Evolutionary conservation across 1,140 invertebrate genomes (phyloP).

Genomic region (Muscidifurax raptorellus): DNA sequence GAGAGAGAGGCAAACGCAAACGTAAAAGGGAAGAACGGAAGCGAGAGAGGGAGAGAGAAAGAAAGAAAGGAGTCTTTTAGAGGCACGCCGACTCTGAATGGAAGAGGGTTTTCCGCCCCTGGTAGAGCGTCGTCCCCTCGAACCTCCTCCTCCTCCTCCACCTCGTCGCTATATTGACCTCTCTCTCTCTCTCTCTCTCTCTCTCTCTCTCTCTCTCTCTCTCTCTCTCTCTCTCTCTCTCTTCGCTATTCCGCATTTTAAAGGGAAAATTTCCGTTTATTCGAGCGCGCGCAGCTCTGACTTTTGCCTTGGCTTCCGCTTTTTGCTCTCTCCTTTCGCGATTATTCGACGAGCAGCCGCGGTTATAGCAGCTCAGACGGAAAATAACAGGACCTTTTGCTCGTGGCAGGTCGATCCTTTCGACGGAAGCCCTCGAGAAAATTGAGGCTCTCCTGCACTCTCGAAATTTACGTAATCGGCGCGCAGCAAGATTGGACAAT

Average conservation of each 20-base stretch:
- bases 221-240: conserved; percentile 59
- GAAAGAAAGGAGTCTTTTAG: conserved; percentile 57
- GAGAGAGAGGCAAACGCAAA: background rate
- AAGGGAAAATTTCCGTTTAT: conserved; percentile 74
- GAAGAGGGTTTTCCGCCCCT: conserved; percentile 63
- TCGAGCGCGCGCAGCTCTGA: conserved; percentile 55
- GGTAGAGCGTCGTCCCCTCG: conserved; percentile 48
- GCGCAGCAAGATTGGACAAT: conserved; percentile 47
- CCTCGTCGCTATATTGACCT: conserved; percentile 45
- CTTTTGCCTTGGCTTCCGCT: conserved; percentile 57
- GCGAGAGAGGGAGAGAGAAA: background rate
- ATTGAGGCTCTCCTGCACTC: conserved; percentile 49
- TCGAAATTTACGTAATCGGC: conserved; percentile 52
- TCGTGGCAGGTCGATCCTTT: conserved; percentile 69
- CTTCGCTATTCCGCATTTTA: conserved; percentile 72
- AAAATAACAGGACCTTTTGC: conserved; percentile 75
- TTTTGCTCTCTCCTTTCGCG: conserved; percentile 52
- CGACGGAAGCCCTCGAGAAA: conserved; percentile 60
- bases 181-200: conserved; percentile 54
- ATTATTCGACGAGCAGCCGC: conserved; percentile 67
- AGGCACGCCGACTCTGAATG: conserved; percentile 65
- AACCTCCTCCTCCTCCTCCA: conserved; percentile 45
- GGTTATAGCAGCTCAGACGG: conserved; percentile 70
- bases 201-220: conserved; percentile 55
- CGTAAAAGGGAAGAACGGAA: conserved; percentile 16